Base-by-base conservation (phyloP, 2,888 invertebrate genomes). In the Megaustenia siamemsis region DNA sequence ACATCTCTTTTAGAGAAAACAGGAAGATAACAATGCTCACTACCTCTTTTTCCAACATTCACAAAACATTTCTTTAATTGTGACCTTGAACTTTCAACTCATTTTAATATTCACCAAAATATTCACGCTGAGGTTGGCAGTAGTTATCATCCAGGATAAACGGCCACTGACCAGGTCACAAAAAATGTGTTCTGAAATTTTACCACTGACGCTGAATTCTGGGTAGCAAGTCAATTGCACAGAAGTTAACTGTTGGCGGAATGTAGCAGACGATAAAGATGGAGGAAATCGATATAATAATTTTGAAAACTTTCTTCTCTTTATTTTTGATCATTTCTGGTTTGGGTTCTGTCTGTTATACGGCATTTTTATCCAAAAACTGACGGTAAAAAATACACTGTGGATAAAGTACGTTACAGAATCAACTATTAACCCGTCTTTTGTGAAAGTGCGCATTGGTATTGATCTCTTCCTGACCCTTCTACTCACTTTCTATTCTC, bases 251-350 rank as follows among this genome's bases (percentile, higher is more conserved):
- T 43, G 24, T 3, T 43, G n/a, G 40, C n/a, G 71, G 71, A 24
- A 45, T n/a, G 40, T 43, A 71, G 40, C 71, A 71, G n/a, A 45
- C 45, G 35, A 28, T 71, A 43, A 43, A 71, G 10, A n/a, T 71
- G 1, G n/a, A 8, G n/a, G 71, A 40, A 24, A 71, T 28, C 40
- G 43, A 43, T 2, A 43, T 6, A 24, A 71, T 24, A 18, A 45
- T 71, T 38, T 71, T 71, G 12, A 71, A 40, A 0, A 43, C 43
- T 43, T 43, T 6, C 21, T 38, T 40, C 8, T 38, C n/a, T 35
- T 21, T 15, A 24, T 38, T 68, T 21, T 8, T 24, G 68, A 15
- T 8, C 24, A 18, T 6, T 15, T 8, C 38, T 38, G 1, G 21
- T 38, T 35, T 68, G 21, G 1, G 49, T 32, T 0, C 8, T 1